These are phyloP conservation scores for Gobionotothen gibberifrons DNA, from an alignment of 2,797 vertebrate species.

Conservation along the genomic window DNA sequence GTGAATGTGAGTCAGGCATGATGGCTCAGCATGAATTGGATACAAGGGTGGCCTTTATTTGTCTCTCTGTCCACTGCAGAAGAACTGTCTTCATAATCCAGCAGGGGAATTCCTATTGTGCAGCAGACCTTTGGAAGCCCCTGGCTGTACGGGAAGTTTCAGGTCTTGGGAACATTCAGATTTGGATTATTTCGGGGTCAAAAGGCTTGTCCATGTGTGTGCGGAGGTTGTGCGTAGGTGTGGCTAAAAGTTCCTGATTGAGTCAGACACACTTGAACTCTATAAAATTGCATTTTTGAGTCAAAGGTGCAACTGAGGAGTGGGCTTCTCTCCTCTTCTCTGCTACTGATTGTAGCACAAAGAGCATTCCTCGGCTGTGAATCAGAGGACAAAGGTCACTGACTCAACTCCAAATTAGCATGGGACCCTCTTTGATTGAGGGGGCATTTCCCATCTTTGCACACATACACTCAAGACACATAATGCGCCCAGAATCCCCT, in stretches of 20 bases:
- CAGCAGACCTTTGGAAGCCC: slow-evolving; percentile 62
- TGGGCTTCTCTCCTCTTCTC: slow-evolving; percentile 22
- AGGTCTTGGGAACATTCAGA: slow-evolving; percentile 29
- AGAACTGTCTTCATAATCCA: slow-evolving; percentile 60
- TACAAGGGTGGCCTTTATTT: slow-evolving; percentile 69
- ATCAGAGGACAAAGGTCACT: slow-evolving; percentile 79
- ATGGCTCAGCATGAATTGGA: slow-evolving; percentile 60
- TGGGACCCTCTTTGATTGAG: slow-evolving; percentile 73
- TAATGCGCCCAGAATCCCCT: slow-evolving; percentile 30
- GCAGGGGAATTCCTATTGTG: slow-evolving; percentile 72
- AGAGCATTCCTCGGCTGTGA: slow-evolving; percentile 82
- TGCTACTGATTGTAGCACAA: slow-evolving; percentile 71
- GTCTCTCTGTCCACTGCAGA: slow-evolving; percentile 44
- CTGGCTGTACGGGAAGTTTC: slow-evolving; percentile 32
- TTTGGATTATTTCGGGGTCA: slow-evolving; percentile 24
- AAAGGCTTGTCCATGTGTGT: background rate
- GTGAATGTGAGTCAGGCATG: slow-evolving; percentile 65
- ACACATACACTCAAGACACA: slow-evolving; percentile 45
- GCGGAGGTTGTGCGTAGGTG: slow-evolving; percentile 21
- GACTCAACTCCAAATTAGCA: slow-evolving; percentile 74
- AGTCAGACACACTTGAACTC: slow-evolving; percentile 37
- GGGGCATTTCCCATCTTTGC: slow-evolving; percentile 66
- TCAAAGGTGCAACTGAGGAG: slow-evolving; percentile 56
- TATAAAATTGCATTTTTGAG: slow-evolving; percentile 34
- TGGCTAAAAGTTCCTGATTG: background rate